Evolutionary conservation across 2,113 vertebrate genomes (phyloP).

Genomic region (Euleptes europaea): DNA sequence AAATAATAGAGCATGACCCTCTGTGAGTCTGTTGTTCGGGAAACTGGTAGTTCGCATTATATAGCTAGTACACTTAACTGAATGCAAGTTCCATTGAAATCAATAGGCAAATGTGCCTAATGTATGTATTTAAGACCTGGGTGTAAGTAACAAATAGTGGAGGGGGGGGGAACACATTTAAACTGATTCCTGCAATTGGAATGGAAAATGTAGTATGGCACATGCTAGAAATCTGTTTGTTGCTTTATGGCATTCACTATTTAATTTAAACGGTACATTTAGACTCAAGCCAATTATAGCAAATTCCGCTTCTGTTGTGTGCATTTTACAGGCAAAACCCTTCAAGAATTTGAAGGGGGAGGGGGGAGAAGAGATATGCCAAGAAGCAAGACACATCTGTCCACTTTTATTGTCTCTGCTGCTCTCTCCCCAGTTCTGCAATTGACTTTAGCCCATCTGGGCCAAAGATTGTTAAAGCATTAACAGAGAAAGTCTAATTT

Average conservation of each 20-base stretch:
- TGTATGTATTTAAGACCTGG: neutral
- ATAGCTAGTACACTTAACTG: neutral
- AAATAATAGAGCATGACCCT: conserved; percentile 30
- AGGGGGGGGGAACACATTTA: conserved; percentile 11
- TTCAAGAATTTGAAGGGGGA: conserved; percentile 26
- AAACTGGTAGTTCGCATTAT: conserved; percentile 19
- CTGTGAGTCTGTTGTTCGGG: conserved; percentile 18
- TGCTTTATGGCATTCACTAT: neutral
- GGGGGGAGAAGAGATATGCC: neutral
- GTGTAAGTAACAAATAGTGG: neutral
- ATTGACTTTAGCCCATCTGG: conserved; percentile 32
- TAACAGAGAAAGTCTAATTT: neutral
- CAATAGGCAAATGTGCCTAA: neutral
- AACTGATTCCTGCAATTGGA: conserved; percentile 29
- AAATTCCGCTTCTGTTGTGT: conserved; percentile 42
- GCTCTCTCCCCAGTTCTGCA: conserved; percentile 41
- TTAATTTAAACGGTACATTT: conserved; percentile 47
- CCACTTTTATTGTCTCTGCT: conserved; percentile 5
- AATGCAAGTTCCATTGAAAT: neutral
- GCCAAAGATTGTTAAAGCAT: neutral
- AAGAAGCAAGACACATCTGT: neutral
- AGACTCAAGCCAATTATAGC: conserved; percentile 45
- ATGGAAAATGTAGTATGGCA: conserved; percentile 20
- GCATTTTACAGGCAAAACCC: conserved; percentile 34
- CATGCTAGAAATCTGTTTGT: neutral